phyloP scores from a whole-genome alignment of 2,797 vertebrate species.

The Danio kyathit region DNA sequence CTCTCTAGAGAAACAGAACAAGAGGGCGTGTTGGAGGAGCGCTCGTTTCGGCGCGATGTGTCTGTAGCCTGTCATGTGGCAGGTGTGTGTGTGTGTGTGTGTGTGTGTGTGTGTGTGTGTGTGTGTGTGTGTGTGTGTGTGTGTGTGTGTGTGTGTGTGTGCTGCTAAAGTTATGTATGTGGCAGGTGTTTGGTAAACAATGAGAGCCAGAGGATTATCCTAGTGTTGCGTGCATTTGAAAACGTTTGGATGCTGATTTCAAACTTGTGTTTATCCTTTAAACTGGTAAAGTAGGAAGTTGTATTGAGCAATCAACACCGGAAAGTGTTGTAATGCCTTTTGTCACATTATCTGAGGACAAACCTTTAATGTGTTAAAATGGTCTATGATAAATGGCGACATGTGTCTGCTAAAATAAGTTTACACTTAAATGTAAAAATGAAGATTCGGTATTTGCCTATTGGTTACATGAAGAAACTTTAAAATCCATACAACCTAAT shows the following conservation, averaged over 20 bases:
- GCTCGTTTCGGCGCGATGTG: background rate
- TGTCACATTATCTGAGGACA: background rate
- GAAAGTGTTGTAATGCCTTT: background rate
- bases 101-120: no score
- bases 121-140: no score
- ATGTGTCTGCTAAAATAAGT: no score
- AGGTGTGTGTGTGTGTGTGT: no score
- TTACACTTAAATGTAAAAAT: background rate
- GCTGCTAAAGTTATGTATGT: no score
- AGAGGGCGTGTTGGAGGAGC: background rate
- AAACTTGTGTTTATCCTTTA: background rate
- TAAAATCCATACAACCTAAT: background rate
- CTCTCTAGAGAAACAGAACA: background rate
- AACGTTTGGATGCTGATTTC: background rate
- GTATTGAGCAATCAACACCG: background rate
- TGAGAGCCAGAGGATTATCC: background rate
- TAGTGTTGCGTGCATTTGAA: background rate
- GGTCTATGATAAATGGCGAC: no score
- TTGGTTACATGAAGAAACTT: background rate
- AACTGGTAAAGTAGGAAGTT: background rate
- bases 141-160: no score
- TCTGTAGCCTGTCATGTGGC: background rate
- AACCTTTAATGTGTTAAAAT: no score
- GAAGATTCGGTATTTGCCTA: no score
- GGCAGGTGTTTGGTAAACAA: background rate